Base-by-base conservation (phyloP, 2,888 invertebrate genomes). In the Lissocephala sabroskyi region DNA sequence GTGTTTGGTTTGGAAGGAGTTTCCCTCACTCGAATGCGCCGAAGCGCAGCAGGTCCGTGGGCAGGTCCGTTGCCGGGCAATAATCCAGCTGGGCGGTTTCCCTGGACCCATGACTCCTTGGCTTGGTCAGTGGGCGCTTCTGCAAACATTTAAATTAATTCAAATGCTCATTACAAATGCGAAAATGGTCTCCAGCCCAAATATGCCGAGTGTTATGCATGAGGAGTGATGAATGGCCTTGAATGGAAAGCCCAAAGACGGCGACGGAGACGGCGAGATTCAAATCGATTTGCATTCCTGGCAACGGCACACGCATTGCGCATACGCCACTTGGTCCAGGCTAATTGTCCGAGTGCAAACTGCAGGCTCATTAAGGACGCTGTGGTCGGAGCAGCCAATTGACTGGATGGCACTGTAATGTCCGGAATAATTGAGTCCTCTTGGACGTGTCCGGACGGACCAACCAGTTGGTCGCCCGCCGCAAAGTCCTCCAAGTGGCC, bases 21-120 rank as follows among this genome's bases (percentile, higher is more conserved):
- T n/a, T n/a, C n/a, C n/a, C 30, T 43, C 64, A 71, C 33, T 71
- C 70, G 49, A 71, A 77, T 45, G 78, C 73, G 46, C 70, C 75
- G 28, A 71, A 77, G 37, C 70, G 78, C 39, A 75, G 61, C 51
- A 77, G 55, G 10, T 71, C 78, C 59, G 64, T 56, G 16, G 77
- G n/a, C n/a, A n/a, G 40, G 28, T 59, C 59, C n/a, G 18, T 18
- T 18, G 10, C 18, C 37, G 10, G 37, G 30, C 30, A 30, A 7
- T 3, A n/a, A 30, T n/a, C 3, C 18, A 19, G 23, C 37, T 37
- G 30, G 30, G 5, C n/a, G n/a, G n/a, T n/a, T n/a, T n/a, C n/a
- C n/a, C 30, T n/a, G 10, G 7, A 37, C 11, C 37, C 30, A 3
- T 19, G 66, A 66, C 77, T 35, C 16, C 13, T 46, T 48, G 54